Evolutionary conservation across 1,140 invertebrate species (phyloP).

Genomic region (Myzus persicae): DNA sequence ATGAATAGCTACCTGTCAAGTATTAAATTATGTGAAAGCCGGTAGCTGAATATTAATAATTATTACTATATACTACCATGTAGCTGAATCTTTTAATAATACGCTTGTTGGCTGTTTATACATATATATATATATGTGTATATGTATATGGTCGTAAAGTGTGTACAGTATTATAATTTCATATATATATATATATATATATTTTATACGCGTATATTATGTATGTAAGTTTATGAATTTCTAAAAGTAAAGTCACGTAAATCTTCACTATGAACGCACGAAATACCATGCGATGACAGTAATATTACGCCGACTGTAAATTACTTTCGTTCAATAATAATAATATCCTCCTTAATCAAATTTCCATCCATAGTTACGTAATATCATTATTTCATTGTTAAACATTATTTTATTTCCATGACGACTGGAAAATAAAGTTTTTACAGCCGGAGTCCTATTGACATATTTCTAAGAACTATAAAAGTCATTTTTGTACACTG

Average conservation of each 20-base stretch:
- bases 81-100: constrained; percentile 5
- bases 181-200: too few species aligned
- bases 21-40: constrained; percentile 28
- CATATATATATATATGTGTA: too few species aligned
- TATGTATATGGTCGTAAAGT: background rate
- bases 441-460: background rate
- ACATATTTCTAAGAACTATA: constrained; percentile 12
- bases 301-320: background rate
- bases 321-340: constrained; percentile 11
- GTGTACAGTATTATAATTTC: background rate
- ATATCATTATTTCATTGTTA: background rate
- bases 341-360: background rate
- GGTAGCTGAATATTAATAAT: constrained; percentile 43
- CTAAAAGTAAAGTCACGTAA: background rate
- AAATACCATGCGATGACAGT: background rate
- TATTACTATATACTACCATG: background rate
- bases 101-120: background rate
- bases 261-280: background rate
- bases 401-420: constrained; percentile 4
- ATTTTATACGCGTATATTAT: too few species aligned
- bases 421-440: constrained; percentile 28
- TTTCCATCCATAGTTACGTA: constrained; percentile 11
- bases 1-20: constrained; percentile 46
- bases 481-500: background rate
- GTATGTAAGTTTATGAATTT: background rate